Conservation (phyloP, 2,888 invertebrate genomes). For the Ochropleura plecta region DNA sequence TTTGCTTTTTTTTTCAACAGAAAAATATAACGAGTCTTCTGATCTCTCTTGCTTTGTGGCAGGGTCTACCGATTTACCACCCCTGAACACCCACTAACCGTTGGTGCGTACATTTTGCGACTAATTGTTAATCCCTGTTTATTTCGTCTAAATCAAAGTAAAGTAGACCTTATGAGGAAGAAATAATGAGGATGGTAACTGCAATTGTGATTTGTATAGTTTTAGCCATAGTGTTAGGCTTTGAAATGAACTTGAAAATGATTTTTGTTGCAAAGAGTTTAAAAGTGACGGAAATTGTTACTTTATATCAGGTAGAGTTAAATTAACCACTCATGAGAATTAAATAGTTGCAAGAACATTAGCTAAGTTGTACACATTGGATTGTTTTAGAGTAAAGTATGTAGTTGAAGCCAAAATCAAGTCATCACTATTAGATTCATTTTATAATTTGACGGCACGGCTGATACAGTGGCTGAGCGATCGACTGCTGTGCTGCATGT, state of each 20-base stretch:
- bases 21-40: constrained; percentile 34
- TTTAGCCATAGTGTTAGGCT: background rate
- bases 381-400: background rate
- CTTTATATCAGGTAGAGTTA: background rate
- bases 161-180: constrained; percentile 55
- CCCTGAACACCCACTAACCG: constrained; percentile 70
- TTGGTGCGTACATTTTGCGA: constrained; percentile 72
- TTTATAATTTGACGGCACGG: too few relatives aligned
- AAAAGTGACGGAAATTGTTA: background rate
- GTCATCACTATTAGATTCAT: background rate
- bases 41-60: constrained; percentile 13
- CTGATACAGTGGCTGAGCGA: too few relatives aligned
- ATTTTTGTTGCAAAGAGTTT: background rate
- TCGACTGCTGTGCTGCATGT: too few relatives aligned
- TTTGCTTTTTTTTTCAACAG: background rate
- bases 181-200: constrained; percentile 13
- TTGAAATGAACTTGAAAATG: constrained; percentile 16
- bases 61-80: constrained; percentile 68
- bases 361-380: background rate
- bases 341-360: background rate
- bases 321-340: background rate
- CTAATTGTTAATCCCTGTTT: constrained; percentile 75
- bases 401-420: too few relatives aligned
- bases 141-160: constrained; percentile 56
- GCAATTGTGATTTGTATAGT: constrained; percentile 13